These are phyloP conservation scores for Lepidurus apus DNA, from an alignment of 1,140 invertebrate genomes.

Conservation along the genomic window DNA sequence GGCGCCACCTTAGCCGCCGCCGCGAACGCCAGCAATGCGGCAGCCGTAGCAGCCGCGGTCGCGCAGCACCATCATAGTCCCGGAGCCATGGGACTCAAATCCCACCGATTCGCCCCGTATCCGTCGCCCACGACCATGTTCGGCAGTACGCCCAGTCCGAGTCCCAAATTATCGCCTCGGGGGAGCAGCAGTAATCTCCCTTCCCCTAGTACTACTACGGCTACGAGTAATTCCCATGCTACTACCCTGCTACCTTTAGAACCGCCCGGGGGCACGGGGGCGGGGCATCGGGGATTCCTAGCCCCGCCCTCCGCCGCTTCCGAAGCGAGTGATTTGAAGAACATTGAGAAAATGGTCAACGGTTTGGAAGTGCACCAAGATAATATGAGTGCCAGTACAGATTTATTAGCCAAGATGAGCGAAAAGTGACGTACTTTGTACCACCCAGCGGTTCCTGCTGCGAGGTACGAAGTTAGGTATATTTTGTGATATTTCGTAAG, in stretches of 20 bases:
- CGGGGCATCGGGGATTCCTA: slow-evolving; percentile 35
- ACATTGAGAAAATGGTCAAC: slow-evolving; percentile 95
- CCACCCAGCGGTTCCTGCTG: not conserved
- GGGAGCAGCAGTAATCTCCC: slow-evolving; percentile 23
- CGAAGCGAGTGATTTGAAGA: slow-evolving; percentile 68
- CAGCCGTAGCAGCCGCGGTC: slow-evolving; percentile 37
- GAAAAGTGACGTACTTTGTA: slow-evolving; percentile 39
- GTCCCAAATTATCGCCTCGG: slow-evolving; percentile 28
- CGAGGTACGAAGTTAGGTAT: slow-evolving; percentile 3
- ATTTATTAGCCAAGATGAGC: slow-evolving; percentile 37
- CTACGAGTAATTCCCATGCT: too few species aligned
- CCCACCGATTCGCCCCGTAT: slow-evolving; percentile 25
- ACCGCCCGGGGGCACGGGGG: slow-evolving; percentile 32
- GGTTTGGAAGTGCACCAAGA: slow-evolving; percentile 60
- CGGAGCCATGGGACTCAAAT: slow-evolving; percentile 16
- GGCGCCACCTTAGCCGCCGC: slow-evolving; percentile 42
- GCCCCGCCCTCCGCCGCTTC: slow-evolving; percentile 32
- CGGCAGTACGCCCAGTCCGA: slow-evolving; percentile 47
- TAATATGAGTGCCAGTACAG: slow-evolving; percentile 37
- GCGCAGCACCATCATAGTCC: slow-evolving; percentile 31
- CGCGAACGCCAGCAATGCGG: slow-evolving; percentile 44
- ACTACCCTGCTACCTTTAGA: slow-evolving; percentile 33
- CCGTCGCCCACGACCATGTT: slow-evolving; percentile 38
- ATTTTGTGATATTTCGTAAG: slow-evolving; percentile 35
- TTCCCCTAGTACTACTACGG: slow-evolving; percentile 1